Evolutionary conservation across 2,797 vertebrate species (phyloP).

Genomic region (Gymnodraco acuticeps): DNA sequence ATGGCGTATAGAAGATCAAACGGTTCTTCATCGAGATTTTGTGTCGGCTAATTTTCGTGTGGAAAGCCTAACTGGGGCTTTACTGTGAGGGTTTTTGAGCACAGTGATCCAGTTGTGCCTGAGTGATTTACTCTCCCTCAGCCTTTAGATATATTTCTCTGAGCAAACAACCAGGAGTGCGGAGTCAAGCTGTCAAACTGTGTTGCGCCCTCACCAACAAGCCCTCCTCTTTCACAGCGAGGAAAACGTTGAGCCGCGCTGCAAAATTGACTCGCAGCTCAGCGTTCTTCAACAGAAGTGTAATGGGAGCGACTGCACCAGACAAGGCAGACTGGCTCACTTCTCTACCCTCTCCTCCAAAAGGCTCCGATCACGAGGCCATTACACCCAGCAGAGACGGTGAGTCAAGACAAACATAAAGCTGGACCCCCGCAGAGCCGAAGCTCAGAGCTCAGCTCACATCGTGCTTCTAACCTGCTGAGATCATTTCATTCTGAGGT

Average conservation of each 20-base stretch:
- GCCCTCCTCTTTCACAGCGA: constrained; percentile 26
- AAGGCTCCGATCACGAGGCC: constrained; percentile 42
- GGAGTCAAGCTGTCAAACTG: constrained; percentile 54
- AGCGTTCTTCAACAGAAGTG: constrained; percentile 4
- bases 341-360: constrained; percentile 21
- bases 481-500: constrained; percentile 30
- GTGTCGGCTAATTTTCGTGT: no score
- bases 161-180: constrained; percentile 21
- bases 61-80: no score
- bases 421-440: constrained; percentile 14
- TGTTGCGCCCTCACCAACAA: constrained; percentile 32
- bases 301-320: constrained; percentile 28
- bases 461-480: not conserved
- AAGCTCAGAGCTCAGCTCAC: constrained; percentile 21
- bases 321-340: constrained; percentile 21
- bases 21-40: no score
- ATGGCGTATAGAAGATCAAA: no score
- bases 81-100: not conserved
- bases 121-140: constrained; percentile 19
- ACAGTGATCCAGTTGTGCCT: constrained; percentile 19
- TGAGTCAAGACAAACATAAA: constrained; percentile 35
- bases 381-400: constrained; percentile 28
- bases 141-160: constrained; percentile 21
- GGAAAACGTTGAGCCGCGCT: constrained; percentile 7
- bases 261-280: constrained; percentile 32